Conservation (phyloP, 1,140 invertebrate genomes). For the Colletes gigas region DNA sequence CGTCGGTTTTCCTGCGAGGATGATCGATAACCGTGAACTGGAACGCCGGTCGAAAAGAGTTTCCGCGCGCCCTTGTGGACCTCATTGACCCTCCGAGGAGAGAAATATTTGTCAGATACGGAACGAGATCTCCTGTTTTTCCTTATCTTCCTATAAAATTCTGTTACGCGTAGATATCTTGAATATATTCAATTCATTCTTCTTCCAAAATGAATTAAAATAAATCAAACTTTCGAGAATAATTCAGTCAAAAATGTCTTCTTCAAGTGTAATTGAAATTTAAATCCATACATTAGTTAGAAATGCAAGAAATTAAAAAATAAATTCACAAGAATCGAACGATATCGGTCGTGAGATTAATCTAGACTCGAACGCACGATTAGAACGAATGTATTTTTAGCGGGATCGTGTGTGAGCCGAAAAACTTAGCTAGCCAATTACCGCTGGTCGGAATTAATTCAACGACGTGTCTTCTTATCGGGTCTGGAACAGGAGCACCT, state of each 20-base stretch:
- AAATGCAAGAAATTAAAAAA: no score
- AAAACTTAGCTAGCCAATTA: background rate
- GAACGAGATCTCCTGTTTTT: no score
- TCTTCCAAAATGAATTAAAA: no score
- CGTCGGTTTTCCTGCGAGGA: slow-evolving; percentile 1
- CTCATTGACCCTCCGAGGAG: background rate
- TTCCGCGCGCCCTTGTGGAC: background rate
- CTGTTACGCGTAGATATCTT: no score
- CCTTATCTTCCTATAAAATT: no score
- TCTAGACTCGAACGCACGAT: no score
- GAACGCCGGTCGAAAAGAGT: background rate
- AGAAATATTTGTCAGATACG: background rate
- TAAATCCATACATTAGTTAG: no score
- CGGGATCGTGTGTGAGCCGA: background rate
- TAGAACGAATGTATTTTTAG: background rate
- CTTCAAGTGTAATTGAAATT: no score
- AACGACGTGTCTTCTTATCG: slow-evolving; percentile 51
- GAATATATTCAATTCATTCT: no score
- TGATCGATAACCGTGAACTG: slow-evolving; percentile 27
- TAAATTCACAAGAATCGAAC: no score
- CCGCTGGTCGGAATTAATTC: slow-evolving; percentile 50
- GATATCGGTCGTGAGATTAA: background rate
- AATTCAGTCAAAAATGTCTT: no score
- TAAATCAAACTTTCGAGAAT: no score
- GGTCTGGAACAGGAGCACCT: slow-evolving; percentile 34